Conservation (phyloP, 2,888 invertebrate species). For the Rotaria sp. region DNA sequence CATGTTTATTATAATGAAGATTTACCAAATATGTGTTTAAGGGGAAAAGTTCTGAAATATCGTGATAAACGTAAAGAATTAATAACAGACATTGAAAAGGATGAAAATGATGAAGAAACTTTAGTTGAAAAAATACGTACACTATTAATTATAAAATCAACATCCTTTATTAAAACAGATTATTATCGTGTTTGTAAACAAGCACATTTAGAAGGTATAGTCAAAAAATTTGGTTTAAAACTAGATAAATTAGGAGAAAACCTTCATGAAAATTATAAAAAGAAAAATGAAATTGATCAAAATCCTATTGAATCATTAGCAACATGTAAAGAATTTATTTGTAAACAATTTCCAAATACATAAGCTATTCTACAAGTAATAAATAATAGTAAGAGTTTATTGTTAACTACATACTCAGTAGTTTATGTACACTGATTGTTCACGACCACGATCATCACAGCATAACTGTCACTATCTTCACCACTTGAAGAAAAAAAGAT, state of each 20-base stretch:
- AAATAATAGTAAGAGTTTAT: too few relatives aligned
- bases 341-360: constrained; percentile 48
- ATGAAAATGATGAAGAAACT: constrained; percentile 55
- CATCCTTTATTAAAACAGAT: constrained; percentile 31
- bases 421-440: too few relatives aligned
- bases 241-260: constrained; percentile 94
- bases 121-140: constrained; percentile 30
- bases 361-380: constrained; percentile 6
- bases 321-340: constrained; percentile 68
- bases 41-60: constrained; percentile 57
- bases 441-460: too few relatives aligned
- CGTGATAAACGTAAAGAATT: constrained; percentile 59
- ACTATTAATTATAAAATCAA: background rate
- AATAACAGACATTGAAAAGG: constrained; percentile 44
- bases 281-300: constrained; percentile 89
- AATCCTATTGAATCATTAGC: constrained; percentile 74
- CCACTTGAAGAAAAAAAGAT: too few relatives aligned
- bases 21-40: constrained; percentile 52
- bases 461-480: too few relatives aligned
- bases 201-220: constrained; percentile 64
- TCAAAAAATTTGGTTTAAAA: constrained; percentile 80
- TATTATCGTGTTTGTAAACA: constrained; percentile 43
- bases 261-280: constrained; percentile 83
- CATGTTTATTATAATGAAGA: constrained; percentile 76
- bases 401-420: too few relatives aligned